A percentile compares a stretch with the other conserved stretches of the same genome.
Conservation (phyloP, 2,888 invertebrate genomes). For the Aleiodes alternator region DNA sequence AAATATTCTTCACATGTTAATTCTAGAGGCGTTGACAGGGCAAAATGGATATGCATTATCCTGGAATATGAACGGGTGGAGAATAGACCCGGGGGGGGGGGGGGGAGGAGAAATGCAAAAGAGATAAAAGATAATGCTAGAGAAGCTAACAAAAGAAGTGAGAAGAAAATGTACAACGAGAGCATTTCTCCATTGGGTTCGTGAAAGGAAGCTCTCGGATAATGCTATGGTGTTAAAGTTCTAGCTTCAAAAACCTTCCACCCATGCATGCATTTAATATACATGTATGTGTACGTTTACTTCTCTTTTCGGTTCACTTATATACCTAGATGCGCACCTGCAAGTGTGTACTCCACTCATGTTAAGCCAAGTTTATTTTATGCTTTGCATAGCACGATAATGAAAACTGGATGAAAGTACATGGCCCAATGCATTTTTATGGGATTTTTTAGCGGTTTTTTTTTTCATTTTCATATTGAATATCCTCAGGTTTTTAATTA, state of each 20-base stretch:
- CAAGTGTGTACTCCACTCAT: constrained; percentile 2
- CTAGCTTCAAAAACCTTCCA: constrained; percentile 6
- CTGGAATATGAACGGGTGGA: neutral
- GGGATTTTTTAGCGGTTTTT: neutral
- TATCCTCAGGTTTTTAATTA: neutral
- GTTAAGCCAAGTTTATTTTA: constrained; percentile 38
- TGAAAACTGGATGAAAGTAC: constrained; percentile 37
- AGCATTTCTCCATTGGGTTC: constrained; percentile 52
- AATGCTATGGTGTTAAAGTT: constrained; percentile 56
- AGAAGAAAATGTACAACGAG: constrained; percentile 22
- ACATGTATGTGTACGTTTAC: constrained; percentile 20
- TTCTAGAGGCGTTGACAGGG: no score
- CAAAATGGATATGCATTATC: no score
- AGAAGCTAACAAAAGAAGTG: neutral
- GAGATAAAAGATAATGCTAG: constrained; percentile 5
- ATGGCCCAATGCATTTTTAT: neutral
- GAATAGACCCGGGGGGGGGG: neutral
- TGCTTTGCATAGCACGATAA: constrained; percentile 18
- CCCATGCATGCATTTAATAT: neutral
- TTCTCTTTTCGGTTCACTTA: constrained; percentile 29
- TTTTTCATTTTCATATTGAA: neutral
- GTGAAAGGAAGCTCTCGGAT: constrained; percentile 51
- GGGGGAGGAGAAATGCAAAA: neutral
- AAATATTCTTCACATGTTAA: no score
- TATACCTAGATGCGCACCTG: constrained; percentile 27